Evolutionary conservation across 2,113 vertebrate species (phyloP), one percentile per base, ranked within the genome.

Genomic region (Tretioscincus oriximinensis): DNA sequence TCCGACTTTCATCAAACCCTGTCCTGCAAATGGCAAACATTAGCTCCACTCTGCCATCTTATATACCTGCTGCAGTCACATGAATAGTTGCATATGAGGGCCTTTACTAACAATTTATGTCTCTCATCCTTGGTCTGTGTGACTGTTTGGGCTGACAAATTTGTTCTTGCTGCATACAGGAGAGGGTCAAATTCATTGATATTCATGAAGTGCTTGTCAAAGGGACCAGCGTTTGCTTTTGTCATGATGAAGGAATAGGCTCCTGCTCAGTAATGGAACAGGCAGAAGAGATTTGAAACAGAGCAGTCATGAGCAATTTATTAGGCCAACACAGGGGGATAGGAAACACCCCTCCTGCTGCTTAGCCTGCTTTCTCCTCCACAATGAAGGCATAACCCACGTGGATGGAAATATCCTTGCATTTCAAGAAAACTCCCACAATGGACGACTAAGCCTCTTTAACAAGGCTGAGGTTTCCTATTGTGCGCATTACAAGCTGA

Each of bases 401-500:
- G 77, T 86, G 91, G 92, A 93, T 91, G 89, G 76, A 86, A 93
- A 92, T 83, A 93, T 92, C 85, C 85, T 91, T 93, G 84, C 90
- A 91, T 92, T 90, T 93, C 85, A 92, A 84, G 88, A 86, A 41
- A 92, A 92, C 83, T 93, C 92, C 85, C 86, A 82, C 87, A 92
- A 61, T 83, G 85, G 87, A 90, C 88, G 81, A 94, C 92, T 94
- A 94, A 96, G 85, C 93, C 67, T 93, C 92, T 95, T 94, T 95
- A 66, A 94, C 89, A 92, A 93, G 93, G 94, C 93, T 93, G 90
- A 92, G 92, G 96, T 94, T 94, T 84, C 92, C 35, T 91, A 89
- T 93, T 94, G 93, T 95, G 90, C 87, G 90, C 91, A 90, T 91
- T 92, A 93, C 92, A 95, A 94, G 95, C 94, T 96, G 96, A 96